These are phyloP conservation scores for Triplophysa bombifrons DNA, from an alignment of 2,797 vertebrate species.

Conservation along the genomic window DNA sequence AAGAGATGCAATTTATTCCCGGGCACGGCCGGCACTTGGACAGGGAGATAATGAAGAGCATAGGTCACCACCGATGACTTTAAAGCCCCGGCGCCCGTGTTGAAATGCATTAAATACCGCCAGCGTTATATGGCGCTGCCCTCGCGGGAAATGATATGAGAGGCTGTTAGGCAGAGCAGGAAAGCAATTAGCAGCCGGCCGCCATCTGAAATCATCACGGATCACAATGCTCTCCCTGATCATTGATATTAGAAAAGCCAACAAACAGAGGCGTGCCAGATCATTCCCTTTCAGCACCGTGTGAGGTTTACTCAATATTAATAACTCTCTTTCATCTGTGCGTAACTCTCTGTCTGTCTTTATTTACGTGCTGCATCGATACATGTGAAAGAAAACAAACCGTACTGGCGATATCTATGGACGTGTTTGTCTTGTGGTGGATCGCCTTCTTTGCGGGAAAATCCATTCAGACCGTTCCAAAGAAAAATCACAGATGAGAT, in stretches of 20 bases:
- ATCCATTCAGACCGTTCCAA: neutral
- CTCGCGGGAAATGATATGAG: slow-evolving; percentile 72
- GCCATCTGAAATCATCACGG: slow-evolving; percentile 63
- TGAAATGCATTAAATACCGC: slow-evolving; percentile 97
- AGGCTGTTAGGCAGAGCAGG: slow-evolving; percentile 51
- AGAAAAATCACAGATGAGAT: too few species aligned
- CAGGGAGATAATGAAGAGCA: slow-evolving; percentile 99
- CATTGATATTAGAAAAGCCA: slow-evolving; percentile 68
- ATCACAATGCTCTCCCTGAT: slow-evolving; percentile 61
- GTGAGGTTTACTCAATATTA: slow-evolving; percentile 30
- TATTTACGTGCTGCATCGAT: neutral
- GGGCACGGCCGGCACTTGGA: slow-evolving; percentile 95
- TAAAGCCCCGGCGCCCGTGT: slow-evolving; percentile 89
- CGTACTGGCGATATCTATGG: slow-evolving; percentile 5
- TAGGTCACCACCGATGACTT: slow-evolving; percentile 98
- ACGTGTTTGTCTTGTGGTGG: neutral
- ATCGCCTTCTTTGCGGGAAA: neutral
- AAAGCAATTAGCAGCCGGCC: slow-evolving; percentile 74
- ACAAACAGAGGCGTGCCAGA: slow-evolving; percentile 25
- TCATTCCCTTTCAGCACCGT: slow-evolving; percentile 22
- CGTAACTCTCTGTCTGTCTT: neutral
- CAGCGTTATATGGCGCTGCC: slow-evolving; percentile 83
- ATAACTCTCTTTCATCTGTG: slow-evolving; percentile 30
- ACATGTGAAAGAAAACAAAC: slow-evolving; percentile 1
- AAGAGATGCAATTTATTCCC: slow-evolving; percentile 90